phyloP scores from a whole-genome alignment of 2,797 vertebrate genomes.

The Pelochelys cantorii region DNA sequence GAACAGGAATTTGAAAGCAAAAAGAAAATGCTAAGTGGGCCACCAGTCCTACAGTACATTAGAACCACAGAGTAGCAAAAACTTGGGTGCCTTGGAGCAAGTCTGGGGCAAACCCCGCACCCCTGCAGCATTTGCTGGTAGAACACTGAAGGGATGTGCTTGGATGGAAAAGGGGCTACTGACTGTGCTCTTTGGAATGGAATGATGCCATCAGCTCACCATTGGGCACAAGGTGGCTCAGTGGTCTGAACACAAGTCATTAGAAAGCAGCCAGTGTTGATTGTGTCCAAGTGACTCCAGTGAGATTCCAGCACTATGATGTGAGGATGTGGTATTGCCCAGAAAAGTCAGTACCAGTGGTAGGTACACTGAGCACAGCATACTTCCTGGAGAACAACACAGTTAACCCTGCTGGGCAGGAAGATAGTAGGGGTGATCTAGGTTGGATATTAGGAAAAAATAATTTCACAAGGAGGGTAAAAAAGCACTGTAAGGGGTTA shows the following conservation, averaged over 20 bases:
- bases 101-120: too few species aligned
- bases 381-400: background rate
- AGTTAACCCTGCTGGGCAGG: background rate
- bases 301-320: background rate
- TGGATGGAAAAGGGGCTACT: background rate
- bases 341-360: background rate
- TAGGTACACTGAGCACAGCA: background rate
- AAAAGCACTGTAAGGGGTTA: too few species aligned
- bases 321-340: background rate
- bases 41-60: background rate
- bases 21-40: background rate
- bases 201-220: background rate
- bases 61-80: background rate
- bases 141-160: background rate
- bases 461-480: too few species aligned
- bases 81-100: background rate
- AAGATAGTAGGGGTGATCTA: too few species aligned
- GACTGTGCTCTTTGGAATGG: background rate
- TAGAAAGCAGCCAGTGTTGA: background rate
- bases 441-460: too few species aligned
- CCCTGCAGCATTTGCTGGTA: background rate
- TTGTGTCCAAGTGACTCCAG: background rate
- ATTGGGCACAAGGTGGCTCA: background rate
- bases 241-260: background rate
- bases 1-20: background rate